These are phyloP conservation scores for Nesogale talazaci DNA, from an alignment of 2,113 vertebrate species.

Conservation along the genomic window DNA sequence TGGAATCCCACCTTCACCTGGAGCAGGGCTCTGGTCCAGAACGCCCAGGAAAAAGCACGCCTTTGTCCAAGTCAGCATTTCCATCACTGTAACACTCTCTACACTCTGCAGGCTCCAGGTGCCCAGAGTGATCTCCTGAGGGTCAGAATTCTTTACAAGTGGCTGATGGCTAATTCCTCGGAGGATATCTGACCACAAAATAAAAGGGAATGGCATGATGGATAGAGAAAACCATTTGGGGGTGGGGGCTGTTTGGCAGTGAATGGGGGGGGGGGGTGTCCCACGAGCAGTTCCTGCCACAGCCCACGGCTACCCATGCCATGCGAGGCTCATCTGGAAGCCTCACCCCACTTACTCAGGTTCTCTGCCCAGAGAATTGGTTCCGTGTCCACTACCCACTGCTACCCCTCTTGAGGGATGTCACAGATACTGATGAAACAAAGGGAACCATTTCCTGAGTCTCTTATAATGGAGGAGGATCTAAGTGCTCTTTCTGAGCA, in stretches of 20 bases:
- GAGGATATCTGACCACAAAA: neutral
- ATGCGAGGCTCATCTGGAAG: neutral
- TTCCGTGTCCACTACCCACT: neutral
- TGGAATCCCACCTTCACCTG: neutral
- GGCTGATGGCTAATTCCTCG: neutral
- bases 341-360: neutral
- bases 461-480: neutral
- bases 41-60: neutral
- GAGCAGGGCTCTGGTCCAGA: neutral
- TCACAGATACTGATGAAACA: neutral
- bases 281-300: neutral
- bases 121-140: neutral
- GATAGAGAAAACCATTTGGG: too few relatives aligned
- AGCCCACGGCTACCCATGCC: rapidly evolving
- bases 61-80: neutral
- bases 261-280: too few relatives aligned
- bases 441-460: neutral
- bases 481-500: neutral
- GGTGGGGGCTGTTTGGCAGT: neutral
- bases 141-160: neutral
- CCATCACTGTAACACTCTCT: rapidly evolving
- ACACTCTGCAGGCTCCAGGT: too few relatives aligned
- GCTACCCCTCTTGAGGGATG: neutral
- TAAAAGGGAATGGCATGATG: neutral
- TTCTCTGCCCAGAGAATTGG: neutral